Percentiles rank a stretch among this genome's conserved stretches.
Evolutionary conservation across 2,888 invertebrate species (phyloP).

Genomic region (Rhingia rostrata): DNA sequence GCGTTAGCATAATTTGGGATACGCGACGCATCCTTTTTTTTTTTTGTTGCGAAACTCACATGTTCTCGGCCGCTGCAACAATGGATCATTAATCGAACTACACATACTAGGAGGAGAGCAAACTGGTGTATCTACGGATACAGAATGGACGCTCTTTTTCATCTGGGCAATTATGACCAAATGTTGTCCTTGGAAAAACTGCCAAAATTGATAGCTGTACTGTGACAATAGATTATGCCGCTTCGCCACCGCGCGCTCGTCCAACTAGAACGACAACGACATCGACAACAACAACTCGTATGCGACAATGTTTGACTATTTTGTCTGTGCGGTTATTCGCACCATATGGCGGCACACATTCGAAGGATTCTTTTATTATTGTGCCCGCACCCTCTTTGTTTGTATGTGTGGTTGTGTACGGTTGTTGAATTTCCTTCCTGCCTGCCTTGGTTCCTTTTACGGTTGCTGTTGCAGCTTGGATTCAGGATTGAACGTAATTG

Average conservation of each 20-base stretch:
- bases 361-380: constrained; percentile 66
- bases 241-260: constrained; percentile 17
- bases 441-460: not conserved
- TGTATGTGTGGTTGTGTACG: constrained; percentile 31
- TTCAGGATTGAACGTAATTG: constrained; percentile 65
- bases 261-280: constrained; percentile 14
- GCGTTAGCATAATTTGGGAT: constrained; percentile 63
- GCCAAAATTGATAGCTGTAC: constrained; percentile 74
- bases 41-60: constrained; percentile 62
- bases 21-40: constrained; percentile 47
- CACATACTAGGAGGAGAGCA: not conserved
- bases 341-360: constrained; percentile 73
- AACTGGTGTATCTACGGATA: constrained; percentile 15
- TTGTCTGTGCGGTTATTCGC: constrained; percentile 71
- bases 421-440: constrained; percentile 15
- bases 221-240: constrained; percentile 72
- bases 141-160: constrained; percentile 54
- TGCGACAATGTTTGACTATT: constrained; percentile 67
- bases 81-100: constrained; percentile 65
- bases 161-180: constrained; percentile 74
- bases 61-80: constrained; percentile 44
- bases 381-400: constrained; percentile 19
- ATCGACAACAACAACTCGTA: not conserved
- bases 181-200: constrained; percentile 73
- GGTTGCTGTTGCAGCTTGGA: constrained; percentile 18